Conservation (phyloP, 2,888 invertebrate species). For the Keiferia lycopersicella region DNA sequence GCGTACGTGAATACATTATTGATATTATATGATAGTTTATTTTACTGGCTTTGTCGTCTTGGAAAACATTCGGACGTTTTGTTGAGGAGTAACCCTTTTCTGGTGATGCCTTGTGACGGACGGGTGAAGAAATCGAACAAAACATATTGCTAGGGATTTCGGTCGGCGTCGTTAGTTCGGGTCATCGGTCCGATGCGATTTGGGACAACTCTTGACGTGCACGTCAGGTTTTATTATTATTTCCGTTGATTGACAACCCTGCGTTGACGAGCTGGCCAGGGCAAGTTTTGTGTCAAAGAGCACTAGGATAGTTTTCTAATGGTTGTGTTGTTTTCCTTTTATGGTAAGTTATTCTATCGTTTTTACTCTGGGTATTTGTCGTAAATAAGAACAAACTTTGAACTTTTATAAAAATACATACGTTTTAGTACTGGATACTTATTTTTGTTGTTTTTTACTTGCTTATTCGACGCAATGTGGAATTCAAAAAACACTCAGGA, state of each 20-base stretch:
- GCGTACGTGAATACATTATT: constrained; percentile 73
- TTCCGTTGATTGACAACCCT: constrained; percentile 68
- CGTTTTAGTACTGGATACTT: too few species aligned
- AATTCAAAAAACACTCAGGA: too few species aligned
- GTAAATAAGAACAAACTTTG: too few species aligned
- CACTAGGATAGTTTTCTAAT: constrained; percentile 22
- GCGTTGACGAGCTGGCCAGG: constrained; percentile 31
- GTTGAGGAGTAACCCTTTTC: constrained; percentile 47
- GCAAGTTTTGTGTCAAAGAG: constrained; percentile 24
- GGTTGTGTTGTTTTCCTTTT: constrained; percentile 5
- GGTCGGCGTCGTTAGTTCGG: constrained; percentile 77
- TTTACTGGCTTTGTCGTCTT: constrained; percentile 64
- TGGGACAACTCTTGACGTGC: constrained; percentile 75
- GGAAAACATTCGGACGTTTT: constrained; percentile 52
- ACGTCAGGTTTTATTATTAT: constrained; percentile 70
- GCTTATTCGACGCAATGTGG: too few species aligned
- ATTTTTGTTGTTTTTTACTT: too few species aligned
- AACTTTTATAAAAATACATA: too few species aligned
- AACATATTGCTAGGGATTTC: constrained; percentile 69
- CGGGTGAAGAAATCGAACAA: constrained; percentile 48
- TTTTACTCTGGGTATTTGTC: too few species aligned
- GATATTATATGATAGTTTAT: constrained; percentile 81
- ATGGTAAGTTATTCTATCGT: background rate
- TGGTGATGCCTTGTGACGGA: constrained; percentile 47
- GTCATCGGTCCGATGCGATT: constrained; percentile 79